A percentile compares a stretch with the other conserved stretches of the same genome.
These are phyloP conservation scores for Bombus soroeensis DNA, from an alignment of 1,140 invertebrate genomes.

Conservation along the genomic window DNA sequence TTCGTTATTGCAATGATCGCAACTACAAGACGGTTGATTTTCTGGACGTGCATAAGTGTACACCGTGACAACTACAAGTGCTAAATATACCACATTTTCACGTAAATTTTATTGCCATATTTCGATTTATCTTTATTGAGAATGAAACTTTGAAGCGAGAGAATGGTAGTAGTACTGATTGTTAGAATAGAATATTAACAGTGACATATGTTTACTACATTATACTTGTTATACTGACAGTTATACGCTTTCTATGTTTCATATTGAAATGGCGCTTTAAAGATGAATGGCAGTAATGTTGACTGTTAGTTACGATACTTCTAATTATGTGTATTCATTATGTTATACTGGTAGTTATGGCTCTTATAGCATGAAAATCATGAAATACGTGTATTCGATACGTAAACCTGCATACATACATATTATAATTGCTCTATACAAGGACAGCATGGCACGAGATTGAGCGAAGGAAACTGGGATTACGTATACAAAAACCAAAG, in stretches of 20 bases:
- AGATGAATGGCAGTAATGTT: too few species aligned
- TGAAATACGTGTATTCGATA: background rate
- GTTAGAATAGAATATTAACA: background rate
- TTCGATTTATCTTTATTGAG: background rate
- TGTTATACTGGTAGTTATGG: background rate
- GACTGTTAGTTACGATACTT: background rate
- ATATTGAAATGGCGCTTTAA: background rate
- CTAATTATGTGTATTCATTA: background rate
- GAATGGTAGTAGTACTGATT: too few species aligned
- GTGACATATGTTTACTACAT: background rate
- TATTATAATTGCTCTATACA: constrained; percentile 22
- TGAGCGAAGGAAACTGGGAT: background rate
- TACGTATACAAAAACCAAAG: constrained; percentile 27
- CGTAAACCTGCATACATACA: constrained; percentile 41
- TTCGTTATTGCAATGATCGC: constrained; percentile 71
- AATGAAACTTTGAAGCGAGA: background rate
- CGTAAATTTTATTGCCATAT: background rate
- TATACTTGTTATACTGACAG: background rate
- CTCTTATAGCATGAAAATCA: background rate
- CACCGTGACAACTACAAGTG: background rate
- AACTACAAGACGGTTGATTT: constrained; percentile 67
- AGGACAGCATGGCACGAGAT: constrained; percentile 33
- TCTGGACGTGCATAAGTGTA: background rate
- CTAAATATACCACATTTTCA: constrained; percentile 5
- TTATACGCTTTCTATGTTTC: background rate